Evolutionary conservation across 2,113 vertebrate species (phyloP).

Genomic region (Mesoclemmys tuberculata): DNA sequence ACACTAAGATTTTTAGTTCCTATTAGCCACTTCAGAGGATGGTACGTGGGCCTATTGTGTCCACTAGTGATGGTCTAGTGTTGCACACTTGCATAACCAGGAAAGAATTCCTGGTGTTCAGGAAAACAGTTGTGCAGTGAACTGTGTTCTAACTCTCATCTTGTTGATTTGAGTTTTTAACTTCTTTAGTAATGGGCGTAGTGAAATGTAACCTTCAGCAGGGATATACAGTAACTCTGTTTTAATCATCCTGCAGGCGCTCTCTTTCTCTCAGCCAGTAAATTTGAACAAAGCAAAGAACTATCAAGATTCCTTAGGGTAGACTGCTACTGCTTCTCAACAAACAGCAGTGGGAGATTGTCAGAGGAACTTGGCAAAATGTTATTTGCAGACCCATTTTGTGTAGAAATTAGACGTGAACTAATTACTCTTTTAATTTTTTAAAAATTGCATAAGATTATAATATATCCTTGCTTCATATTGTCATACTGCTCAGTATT

Average conservation of each 20-base stretch:
- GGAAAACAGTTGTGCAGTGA: background rate
- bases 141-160: background rate
- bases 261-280: background rate
- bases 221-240: background rate
- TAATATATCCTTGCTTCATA: background rate
- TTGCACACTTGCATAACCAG: background rate
- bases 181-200: background rate
- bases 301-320: background rate
- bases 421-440: background rate
- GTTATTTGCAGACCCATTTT: background rate
- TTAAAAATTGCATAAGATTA: background rate
- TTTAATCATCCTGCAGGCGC: background rate
- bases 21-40: background rate
- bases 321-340: background rate
- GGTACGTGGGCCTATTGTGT: background rate
- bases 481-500: background rate
- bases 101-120: background rate
- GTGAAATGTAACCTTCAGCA: constrained; percentile 25
- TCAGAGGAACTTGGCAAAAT: background rate
- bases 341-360: background rate
- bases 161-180: background rate
- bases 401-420: background rate
- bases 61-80: background rate
- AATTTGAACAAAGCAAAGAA: constrained; percentile 22
- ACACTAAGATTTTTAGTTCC: background rate